A percentile compares a stretch with the other conserved stretches of the same genome.
phyloP scores from a whole-genome alignment of 2,888 invertebrate genomes.

The Lepidocyrtinus sp. region DNA sequence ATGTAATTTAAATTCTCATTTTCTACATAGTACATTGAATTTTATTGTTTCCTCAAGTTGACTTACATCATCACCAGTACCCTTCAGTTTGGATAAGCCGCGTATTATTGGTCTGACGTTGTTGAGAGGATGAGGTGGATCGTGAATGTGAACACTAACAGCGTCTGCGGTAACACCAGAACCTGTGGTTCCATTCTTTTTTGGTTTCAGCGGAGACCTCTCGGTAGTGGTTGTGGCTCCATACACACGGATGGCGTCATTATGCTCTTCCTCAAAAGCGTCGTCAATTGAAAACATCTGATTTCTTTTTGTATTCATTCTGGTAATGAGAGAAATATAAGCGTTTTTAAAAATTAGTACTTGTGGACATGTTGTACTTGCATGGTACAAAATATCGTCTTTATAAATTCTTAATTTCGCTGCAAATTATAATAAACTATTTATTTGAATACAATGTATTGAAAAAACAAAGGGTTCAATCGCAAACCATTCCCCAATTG shows the following conservation, averaged over 20 bases:
- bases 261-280: conserved; percentile 88
- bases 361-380: too few species aligned
- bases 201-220: conserved; percentile 79
- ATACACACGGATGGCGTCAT: conserved; percentile 86
- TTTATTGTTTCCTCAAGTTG: neutral
- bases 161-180: conserved; percentile 74
- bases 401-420: too few species aligned
- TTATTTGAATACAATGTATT: too few species aligned
- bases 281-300: conserved; percentile 83
- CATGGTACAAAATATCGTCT: too few species aligned
- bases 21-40: neutral
- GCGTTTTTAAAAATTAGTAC: too few species aligned
- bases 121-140: conserved; percentile 69
- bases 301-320: conserved; percentile 65
- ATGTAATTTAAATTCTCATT: too few species aligned
- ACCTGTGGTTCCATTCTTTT: conserved; percentile 71
- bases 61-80: conserved; percentile 72
- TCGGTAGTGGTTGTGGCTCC: conserved; percentile 79
- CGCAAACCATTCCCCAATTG: too few species aligned
- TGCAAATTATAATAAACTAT: too few species aligned
- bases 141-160: conserved; percentile 75
- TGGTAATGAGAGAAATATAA: too few species aligned
- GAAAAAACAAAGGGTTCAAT: too few species aligned
- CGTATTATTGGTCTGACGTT: conserved; percentile 69
- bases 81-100: conserved; percentile 68